These are phyloP conservation scores for Enteromius afrohamiltoni DNA, from an alignment of 2,797 vertebrate genomes.

Conservation along the genomic window DNA sequence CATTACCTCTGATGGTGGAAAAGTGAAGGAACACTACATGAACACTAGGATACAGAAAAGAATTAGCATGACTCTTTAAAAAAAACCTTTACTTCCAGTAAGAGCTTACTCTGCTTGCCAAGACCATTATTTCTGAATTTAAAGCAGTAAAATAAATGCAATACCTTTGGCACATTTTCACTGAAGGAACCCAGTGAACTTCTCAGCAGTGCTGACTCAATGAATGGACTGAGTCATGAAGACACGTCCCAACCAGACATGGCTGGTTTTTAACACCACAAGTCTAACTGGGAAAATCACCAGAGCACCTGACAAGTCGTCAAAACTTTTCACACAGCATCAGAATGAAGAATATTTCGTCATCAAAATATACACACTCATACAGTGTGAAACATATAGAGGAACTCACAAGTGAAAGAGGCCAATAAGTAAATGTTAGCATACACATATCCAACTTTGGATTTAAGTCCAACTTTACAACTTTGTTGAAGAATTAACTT, in stretches of 20 bases:
- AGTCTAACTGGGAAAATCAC: constrained; percentile 27
- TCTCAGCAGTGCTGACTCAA: constrained; percentile 55
- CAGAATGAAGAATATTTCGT: not conserved
- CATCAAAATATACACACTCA: not conserved
- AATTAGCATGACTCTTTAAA: not conserved
- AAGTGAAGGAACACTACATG: not conserved
- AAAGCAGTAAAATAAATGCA: not conserved
- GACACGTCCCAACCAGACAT: constrained; percentile 48
- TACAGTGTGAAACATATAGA: not conserved
- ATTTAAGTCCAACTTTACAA: not conserved
- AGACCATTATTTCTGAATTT: not conserved
- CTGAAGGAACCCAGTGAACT: constrained; percentile 55
- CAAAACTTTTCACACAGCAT: constrained; percentile 31
- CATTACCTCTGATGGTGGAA: not conserved
- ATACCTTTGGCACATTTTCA: constrained; percentile 11
- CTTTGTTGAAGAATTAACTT: not conserved
- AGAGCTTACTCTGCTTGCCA: not conserved
- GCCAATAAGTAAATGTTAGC: not conserved
- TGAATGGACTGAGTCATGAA: constrained; percentile 46
- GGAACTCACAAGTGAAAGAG: not conserved
- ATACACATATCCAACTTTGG: no score
- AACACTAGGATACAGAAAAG: not conserved
- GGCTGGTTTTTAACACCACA: constrained; percentile 18
- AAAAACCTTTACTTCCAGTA: constrained; percentile 14
- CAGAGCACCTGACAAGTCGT: constrained; percentile 25